Base-by-base conservation (phyloP, 2,113 vertebrate species). In the Oreotrochilus melanogaster region DNA sequence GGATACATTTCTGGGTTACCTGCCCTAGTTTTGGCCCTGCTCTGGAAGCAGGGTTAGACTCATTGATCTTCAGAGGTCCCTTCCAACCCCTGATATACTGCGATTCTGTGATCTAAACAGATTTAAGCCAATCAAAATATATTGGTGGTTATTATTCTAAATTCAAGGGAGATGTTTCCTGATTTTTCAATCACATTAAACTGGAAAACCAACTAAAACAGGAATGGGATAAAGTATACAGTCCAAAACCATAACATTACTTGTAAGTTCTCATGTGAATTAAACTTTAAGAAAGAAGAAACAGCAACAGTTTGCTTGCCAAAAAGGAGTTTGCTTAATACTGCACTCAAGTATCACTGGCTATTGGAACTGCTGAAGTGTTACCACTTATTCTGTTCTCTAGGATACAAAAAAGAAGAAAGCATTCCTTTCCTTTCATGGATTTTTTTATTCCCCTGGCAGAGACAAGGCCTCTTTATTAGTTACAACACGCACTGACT, bases 201-300 rank as follows among this genome's bases (percentile, higher is more conserved):
- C n/a, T 30, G 54, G 42, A 88, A 74, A 81, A 91, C 80, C 53
- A 72, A 86, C 88, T 96, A 85, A 88, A 82, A 71, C 72, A 86
- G 76, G 25, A 96, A 74, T 28, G 72, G 93, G 71, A 86, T 72
- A 78, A 93, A 92, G 45, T 47, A 31, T 56, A 85, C 89, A 54
- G n/a, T 65, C 92, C 73, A 87, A 62, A 62, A 90, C 86, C 56
- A 83, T 67, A 92, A 95, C 69, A 82, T 54, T 61, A 72, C n/a
- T 70, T 79, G 54, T 62, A 2, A 86, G 62, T 90, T 75, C 67
- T 70, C 42, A 25, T 1, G 1, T 42, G 82, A 58, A 67, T 90
- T 86, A 64, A 86, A 74, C 60, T 24, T 48, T 30, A n/a, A 48
- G 65, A 2, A 10, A 14, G 60, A 64, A 65, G 53, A 53, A 86